Evolutionary conservation across 1,140 invertebrate genomes (phyloP).

Genomic region (Drosophila neocordata): DNA sequence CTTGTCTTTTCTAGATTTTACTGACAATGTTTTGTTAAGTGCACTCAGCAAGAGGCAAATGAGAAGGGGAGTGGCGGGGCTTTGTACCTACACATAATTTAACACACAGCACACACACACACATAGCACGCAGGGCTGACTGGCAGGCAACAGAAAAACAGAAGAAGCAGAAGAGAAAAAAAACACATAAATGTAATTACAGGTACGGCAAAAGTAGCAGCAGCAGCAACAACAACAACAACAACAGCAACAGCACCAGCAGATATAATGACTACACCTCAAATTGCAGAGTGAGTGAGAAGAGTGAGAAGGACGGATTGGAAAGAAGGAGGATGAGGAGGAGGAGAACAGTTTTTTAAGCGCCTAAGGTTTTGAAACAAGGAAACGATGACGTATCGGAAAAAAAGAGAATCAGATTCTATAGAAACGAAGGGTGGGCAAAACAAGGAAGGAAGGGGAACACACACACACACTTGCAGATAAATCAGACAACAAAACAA

Average conservation of each 20-base stretch:
- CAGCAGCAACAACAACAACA: conserved; percentile 15
- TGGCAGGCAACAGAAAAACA: conserved; percentile 18
- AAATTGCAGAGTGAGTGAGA: conserved; percentile 45
- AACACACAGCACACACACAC: conserved; percentile 5
- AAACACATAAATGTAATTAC: conserved; percentile 70
- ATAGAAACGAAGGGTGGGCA: conserved; percentile 24
- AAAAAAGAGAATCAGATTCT: conserved; percentile 37
- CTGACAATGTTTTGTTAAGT: not conserved
- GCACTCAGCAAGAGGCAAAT: not conserved
- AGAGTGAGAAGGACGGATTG: not conserved
- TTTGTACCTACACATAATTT: conserved; percentile 22
- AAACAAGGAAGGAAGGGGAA: not conserved
- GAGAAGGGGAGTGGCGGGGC: not conserved
- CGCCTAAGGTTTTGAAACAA: conserved; percentile 61
- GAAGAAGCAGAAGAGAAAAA: not conserved
- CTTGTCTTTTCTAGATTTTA: not conserved
- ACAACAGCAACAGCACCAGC: conserved; percentile 16
- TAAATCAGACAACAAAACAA: conserved; percentile 73
- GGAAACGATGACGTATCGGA: conserved; percentile 65
- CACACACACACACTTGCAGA: conserved; percentile 9
- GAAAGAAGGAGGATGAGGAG: conserved; percentile 8
- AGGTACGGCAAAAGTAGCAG: conserved; percentile 46
- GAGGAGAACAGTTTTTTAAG: conserved; percentile 36
- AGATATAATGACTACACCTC: conserved; percentile 71
- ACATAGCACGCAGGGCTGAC: conserved; percentile 14